Percentiles rank a stretch among this genome's conserved stretches.
Conservation (phyloP, 2,888 invertebrate genomes). For the Philaethria dido region DNA sequence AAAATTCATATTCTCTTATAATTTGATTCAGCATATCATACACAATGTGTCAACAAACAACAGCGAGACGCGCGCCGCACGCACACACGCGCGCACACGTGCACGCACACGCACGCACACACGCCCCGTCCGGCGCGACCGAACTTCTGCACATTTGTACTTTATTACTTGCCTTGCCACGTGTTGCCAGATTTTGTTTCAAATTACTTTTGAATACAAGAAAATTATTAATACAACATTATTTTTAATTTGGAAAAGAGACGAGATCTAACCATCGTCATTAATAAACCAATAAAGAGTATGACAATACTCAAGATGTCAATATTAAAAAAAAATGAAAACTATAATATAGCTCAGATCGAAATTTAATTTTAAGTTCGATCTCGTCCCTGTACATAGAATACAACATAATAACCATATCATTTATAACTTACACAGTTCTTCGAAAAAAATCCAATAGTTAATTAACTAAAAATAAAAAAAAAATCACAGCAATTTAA, state of each 20-base stretch:
- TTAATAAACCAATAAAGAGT: neutral
- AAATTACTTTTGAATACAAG: slow-evolving; percentile 1
- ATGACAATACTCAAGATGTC: neutral
- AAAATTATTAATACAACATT: neutral
- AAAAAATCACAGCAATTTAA: neutral
- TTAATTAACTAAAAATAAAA: neutral
- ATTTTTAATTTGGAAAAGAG: neutral
- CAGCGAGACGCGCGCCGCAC: slow-evolving; percentile 74
- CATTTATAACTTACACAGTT: neutral
- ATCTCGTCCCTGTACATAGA: slow-evolving; percentile 6
- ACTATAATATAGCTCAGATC: neutral
- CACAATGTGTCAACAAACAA: slow-evolving; percentile 83
- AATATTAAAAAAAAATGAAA: neutral
- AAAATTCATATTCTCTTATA: slow-evolving; percentile 83
- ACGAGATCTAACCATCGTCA: slow-evolving; percentile 10
- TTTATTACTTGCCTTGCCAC: slow-evolving; percentile 43
- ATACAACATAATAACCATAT: neutral
- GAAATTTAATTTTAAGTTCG: slow-evolving; percentile 13
- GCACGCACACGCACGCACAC: slow-evolving; percentile 54
- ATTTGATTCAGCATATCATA: slow-evolving; percentile 82
- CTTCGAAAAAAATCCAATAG: neutral
- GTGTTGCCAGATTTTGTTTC: slow-evolving; percentile 39
- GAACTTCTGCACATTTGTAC: slow-evolving; percentile 83
- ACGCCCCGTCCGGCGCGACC: slow-evolving; percentile 60
- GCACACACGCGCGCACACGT: slow-evolving; percentile 51